A percentile compares a stretch with the other conserved stretches of the same genome.
These are phyloP conservation scores for Aldabrachelys gigantea DNA, from an alignment of 2,113 vertebrate genomes.

Conservation along the genomic window DNA sequence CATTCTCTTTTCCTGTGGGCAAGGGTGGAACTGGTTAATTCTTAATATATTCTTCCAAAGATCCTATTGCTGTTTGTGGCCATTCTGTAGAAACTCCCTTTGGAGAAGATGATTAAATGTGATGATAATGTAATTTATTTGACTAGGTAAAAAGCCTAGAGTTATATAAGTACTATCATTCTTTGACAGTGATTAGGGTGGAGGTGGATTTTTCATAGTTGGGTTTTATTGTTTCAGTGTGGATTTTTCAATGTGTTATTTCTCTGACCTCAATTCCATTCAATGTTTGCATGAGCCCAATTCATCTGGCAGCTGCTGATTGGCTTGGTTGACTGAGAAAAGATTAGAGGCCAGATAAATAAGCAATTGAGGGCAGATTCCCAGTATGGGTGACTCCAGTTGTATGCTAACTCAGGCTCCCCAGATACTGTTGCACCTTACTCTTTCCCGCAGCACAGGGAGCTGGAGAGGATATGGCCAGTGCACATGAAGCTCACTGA, in stretches of 20 bases:
- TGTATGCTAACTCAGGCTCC: too few species aligned
- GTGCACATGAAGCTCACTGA: neutral
- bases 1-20: neutral
- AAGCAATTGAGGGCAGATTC: neutral
- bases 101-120: neutral
- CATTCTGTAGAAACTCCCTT: neutral
- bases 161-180: neutral
- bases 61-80: neutral
- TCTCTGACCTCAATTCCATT: fast-evolving
- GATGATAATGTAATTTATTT: slow-evolving; percentile 32
- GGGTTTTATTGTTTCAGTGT: fast-evolving
- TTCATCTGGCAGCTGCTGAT: neutral
- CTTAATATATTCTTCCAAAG: neutral
- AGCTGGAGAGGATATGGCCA: neutral
- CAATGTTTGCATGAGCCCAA: neutral
- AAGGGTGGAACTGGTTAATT: neutral
- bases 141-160: neutral
- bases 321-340: fast-evolving
- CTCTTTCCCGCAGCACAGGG: neutral
- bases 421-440: neutral
- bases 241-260: neutral
- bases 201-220: neutral
- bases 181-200: neutral
- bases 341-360: fast-evolving
- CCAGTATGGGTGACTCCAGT: neutral